phyloP scores from a whole-genome alignment of 1,140 invertebrate genomes.

The Episyrphus balteatus region DNA sequence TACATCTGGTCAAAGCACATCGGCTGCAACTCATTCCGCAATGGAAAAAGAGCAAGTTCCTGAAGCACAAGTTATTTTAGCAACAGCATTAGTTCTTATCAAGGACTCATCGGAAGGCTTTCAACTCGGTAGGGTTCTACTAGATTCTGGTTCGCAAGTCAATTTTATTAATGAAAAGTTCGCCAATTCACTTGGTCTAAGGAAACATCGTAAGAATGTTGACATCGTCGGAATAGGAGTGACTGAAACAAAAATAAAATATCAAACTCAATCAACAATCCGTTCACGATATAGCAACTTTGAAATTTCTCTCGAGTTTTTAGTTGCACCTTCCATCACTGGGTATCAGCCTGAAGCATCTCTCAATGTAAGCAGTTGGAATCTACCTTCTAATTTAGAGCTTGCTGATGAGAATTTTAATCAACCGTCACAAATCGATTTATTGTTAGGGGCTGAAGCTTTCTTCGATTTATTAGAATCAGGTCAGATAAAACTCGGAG shows the following conservation, averaged over 20 bases:
- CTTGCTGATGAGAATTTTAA: slow-evolving; percentile 21
- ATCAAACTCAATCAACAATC: background rate
- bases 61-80: background rate
- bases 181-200: too few relatives aligned
- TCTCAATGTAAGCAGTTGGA: slow-evolving; percentile 3
- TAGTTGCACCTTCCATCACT: slow-evolving; percentile 4
- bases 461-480: slow-evolving; percentile 22
- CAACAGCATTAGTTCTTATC: background rate
- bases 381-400: slow-evolving; percentile 11
- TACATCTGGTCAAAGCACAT: too few relatives aligned
- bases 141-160: too few relatives aligned
- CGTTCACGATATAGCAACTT: slow-evolving; percentile 1
- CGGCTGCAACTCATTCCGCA: too few relatives aligned
- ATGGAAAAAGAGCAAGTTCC: background rate
- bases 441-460: slow-evolving; percentile 19
- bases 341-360: slow-evolving; percentile 7
- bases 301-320: slow-evolving; percentile 2
- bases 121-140: background rate
- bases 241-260: background rate
- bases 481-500: slow-evolving; percentile 15
- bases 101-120: background rate
- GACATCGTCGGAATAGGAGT: slow-evolving; percentile 1
- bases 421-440: slow-evolving; percentile 14
- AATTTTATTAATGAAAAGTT: background rate
- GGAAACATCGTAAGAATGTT: too few relatives aligned